Conservation (phyloP, 37 sponge, comb jelly and placozoan species). For the Chondrosia reniformis region DNA sequence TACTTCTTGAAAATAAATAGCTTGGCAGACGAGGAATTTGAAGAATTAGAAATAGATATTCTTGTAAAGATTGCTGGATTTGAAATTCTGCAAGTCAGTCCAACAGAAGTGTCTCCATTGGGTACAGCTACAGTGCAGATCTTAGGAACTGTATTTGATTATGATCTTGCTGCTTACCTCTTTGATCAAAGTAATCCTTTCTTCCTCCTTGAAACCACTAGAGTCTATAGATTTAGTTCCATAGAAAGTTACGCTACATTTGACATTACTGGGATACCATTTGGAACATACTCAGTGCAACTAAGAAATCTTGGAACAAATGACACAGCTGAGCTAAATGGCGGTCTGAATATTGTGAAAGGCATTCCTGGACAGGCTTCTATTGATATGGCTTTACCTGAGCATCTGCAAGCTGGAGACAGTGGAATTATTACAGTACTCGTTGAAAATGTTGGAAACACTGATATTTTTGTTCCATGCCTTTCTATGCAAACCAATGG, state of each 20-base stretch:
- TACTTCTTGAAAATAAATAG: conserved; percentile 26
- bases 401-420: background rate
- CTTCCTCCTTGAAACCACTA: background rate
- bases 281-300: conserved; percentile 11
- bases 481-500: background rate
- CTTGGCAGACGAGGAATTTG: background rate
- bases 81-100: conserved; percentile 26
- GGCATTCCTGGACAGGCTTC: conserved; percentile 25
- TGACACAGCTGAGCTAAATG: background rate
- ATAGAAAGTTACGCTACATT: conserved; percentile 32
- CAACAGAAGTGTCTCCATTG: conserved; percentile 5
- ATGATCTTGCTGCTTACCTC: conserved; percentile 1
- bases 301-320: background rate
- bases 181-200: background rate
- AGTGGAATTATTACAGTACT: background rate
- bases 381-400: background rate
- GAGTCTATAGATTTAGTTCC: conserved; percentile 30
- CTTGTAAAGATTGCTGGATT: conserved; percentile 25
- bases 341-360: background rate
- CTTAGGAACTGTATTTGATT: conserved; percentile 25
- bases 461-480: conserved; percentile 18
- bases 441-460: conserved; percentile 20
- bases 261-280: background rate
- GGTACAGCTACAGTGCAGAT: conserved; percentile 12
- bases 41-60: background rate